Evolutionary conservation across 2,797 vertebrate genomes (phyloP), one percentile per base, ranked within the genome.

Genomic region (Heliangelus exortis): DNA sequence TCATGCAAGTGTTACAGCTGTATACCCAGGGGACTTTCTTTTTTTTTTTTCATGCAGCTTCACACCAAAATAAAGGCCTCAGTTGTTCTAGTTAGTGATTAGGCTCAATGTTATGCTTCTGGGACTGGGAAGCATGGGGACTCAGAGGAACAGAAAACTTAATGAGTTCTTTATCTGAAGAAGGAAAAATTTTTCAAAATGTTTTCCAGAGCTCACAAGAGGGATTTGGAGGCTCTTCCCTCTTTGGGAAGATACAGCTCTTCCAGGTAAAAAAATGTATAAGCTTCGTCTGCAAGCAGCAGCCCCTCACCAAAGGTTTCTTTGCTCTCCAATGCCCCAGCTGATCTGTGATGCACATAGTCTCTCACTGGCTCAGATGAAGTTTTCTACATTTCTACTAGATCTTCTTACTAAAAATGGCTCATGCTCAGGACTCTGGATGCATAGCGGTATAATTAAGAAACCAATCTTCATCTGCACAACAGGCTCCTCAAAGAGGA

Each of bases 51-150:
- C 69, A 39, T 69, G 71, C 69, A 86, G 85, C 92, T 92, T 95
- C 94, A 96, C 67, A 81, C 91, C 87, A 96, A 92, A 93, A 95
- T 93, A 93, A 96, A 96, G 89, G 83, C 83, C 74, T 89, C 85
- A 41, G 76, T 96, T 96, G 93, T 94, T 93, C 85, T 66, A 67
- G 57, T 12, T 79, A 51, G 83, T 93, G 93, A 96, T 95, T 94
- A 95, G 89, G 80, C 87, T 88, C 84, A 73, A 57, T 62, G 89
- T 85, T 94, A 85, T 74, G 85, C 92, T 89, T 90, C 79, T 94
- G 93, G 89, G 95, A 92, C 89, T 71, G 77, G 89, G 87, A 90
- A 92, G 80, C 91, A 73, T 0, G 0, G 77, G 63, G 65, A 86
- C 62, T 71, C 67, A 67, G 65, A 92, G 74, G 82, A 93, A 78